These are phyloP conservation scores for Borostomias antarcticus DNA, from an alignment of 2,797 vertebrate genomes.

Conservation along the genomic window DNA sequence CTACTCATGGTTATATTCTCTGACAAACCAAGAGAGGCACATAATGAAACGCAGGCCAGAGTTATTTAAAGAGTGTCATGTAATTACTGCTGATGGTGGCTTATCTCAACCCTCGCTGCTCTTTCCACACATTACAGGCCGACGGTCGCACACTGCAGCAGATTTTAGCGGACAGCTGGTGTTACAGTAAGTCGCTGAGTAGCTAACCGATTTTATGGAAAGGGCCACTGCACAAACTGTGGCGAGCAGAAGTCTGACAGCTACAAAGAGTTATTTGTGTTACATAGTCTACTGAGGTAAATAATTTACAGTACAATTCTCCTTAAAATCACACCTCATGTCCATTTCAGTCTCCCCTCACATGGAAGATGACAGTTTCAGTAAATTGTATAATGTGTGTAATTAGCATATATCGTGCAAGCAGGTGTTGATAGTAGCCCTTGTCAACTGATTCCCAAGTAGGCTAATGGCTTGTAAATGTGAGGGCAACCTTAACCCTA, in stretches of 20 bases:
- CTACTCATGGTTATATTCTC: slow-evolving; percentile 28
- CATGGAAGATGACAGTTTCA: background rate
- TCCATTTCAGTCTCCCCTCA: slow-evolving; percentile 11
- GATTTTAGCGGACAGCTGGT: background rate
- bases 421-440: background rate
- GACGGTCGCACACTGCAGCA: background rate
- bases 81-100: slow-evolving; percentile 58
- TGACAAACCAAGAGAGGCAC: slow-evolving; percentile 44
- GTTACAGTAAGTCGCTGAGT: slow-evolving; percentile 6
- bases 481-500: no score
- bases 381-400: background rate
- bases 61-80: slow-evolving; percentile 68
- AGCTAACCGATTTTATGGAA: slow-evolving; percentile 16
- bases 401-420: slow-evolving; percentile 1
- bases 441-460: no score
- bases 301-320: background rate
- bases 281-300: background rate
- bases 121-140: slow-evolving; percentile 45
- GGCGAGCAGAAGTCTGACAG: background rate
- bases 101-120: slow-evolving; percentile 39
- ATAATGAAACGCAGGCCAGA: slow-evolving; percentile 56
- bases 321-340: slow-evolving; percentile 1
- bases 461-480: no score
- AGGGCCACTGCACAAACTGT: slow-evolving; percentile 7
- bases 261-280: background rate